Evolutionary conservation across 2,113 vertebrate species (phyloP).

Genomic region (Strix aluco): DNA sequence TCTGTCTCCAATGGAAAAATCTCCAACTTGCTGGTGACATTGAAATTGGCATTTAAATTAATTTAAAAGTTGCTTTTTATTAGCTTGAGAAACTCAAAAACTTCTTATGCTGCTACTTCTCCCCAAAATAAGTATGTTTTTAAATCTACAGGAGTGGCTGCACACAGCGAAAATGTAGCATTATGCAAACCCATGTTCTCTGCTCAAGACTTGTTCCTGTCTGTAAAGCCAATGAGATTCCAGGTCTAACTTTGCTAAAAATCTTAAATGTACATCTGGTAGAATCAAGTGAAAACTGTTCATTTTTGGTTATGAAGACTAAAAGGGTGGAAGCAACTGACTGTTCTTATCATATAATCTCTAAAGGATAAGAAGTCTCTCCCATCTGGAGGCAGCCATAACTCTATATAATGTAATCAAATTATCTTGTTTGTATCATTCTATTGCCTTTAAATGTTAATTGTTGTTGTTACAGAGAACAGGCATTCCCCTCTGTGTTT

Average conservation of each 20-base stretch:
- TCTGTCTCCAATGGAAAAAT: background rate
- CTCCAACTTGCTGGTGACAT: background rate
- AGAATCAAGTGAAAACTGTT: background rate
- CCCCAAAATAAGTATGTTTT: fast-evolving
- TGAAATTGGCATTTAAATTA: background rate
- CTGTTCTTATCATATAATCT: background rate
- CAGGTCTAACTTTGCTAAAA: background rate
- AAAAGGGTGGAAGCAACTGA: background rate
- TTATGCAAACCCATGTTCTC: background rate
- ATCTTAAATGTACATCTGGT: background rate
- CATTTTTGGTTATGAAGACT: background rate
- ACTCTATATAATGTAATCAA: background rate
- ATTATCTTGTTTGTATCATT: background rate
- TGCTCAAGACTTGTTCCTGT: background rate
- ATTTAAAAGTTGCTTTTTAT: background rate
- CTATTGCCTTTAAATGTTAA: background rate
- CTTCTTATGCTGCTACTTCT: background rate
- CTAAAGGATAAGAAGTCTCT: background rate
- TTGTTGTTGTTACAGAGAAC: background rate
- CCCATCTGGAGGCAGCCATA: background rate
- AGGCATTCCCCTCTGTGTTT: background rate
- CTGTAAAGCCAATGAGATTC: background rate
- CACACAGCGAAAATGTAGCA: background rate
- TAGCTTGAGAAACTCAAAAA: background rate
- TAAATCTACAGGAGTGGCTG: background rate